A percentile compares a stretch with the other conserved stretches of the same genome.
phyloP scores from a whole-genome alignment of 2,113 vertebrate genomes.

The Psilopsiagon aymara region DNA sequence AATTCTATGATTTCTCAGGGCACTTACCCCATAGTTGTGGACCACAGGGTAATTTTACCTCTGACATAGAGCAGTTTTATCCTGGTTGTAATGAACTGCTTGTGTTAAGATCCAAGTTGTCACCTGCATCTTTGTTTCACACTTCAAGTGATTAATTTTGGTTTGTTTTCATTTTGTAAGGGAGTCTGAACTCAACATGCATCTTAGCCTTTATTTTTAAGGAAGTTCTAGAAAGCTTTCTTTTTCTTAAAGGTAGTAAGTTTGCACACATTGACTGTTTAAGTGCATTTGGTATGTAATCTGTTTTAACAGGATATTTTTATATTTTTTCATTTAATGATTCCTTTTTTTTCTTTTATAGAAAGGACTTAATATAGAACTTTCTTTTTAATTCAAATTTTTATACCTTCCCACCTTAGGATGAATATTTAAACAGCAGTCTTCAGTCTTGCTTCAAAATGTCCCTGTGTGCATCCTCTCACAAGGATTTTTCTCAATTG shows the following conservation, averaged over 20 bases:
- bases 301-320: not conserved
- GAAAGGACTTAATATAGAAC: not conserved
- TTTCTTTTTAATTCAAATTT: not conserved
- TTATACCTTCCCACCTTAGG: slow-evolving; percentile 2
- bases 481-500: slow-evolving; percentile 77
- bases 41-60: not conserved
- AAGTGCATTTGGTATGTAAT: not conserved
- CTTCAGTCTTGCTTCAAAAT: slow-evolving; percentile 60
- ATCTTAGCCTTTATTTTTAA: not conserved
- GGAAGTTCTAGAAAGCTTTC: not conserved
- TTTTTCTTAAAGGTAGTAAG: not conserved
- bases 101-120: not conserved
- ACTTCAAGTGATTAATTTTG: not conserved
- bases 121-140: not conserved
- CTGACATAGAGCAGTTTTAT: not conserved
- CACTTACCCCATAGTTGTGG: not conserved
- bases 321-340: not conserved
- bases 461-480: slow-evolving; percentile 78
- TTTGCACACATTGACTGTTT: not conserved
- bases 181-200: not conserved
- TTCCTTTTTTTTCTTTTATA: not conserved
- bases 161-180: not conserved
- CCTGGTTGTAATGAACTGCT: not conserved
- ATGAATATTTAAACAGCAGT: slow-evolving; percentile 56
- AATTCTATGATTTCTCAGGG: not conserved